Evolutionary conservation across 2,888 invertebrate species (phyloP).

Genomic region (Marronus borbonicus): DNA sequence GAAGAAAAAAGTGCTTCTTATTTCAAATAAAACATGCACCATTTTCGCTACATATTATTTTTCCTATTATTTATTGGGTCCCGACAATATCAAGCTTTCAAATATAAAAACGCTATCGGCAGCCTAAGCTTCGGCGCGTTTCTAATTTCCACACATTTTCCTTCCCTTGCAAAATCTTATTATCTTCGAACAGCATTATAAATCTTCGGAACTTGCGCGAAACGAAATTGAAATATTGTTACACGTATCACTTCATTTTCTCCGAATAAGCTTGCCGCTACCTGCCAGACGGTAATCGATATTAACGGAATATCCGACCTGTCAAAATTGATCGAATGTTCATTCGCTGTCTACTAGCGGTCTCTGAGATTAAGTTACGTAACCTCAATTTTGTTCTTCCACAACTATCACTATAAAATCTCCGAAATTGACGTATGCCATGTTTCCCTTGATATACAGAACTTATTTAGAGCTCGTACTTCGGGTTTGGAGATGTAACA

Average conservation of each 20-base stretch:
- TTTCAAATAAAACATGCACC: too few relatives aligned
- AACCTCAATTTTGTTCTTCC: conserved; percentile 23
- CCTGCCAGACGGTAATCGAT: conserved; percentile 27
- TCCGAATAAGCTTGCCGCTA: conserved; percentile 26
- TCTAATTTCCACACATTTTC: neutral
- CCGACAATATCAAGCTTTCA: neutral
- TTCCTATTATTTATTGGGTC: too few relatives aligned
- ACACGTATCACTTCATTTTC: conserved; percentile 27
- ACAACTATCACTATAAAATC: conserved; percentile 9
- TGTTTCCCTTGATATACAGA: neutral
- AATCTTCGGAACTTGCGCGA: neutral
- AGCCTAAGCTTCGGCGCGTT: neutral
- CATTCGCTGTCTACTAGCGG: conserved; percentile 11
- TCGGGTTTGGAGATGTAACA: too few relatives aligned
- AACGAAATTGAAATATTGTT: conserved; percentile 39
- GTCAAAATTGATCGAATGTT: conserved; percentile 37
- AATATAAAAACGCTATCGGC: neutral
- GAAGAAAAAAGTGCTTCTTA: too few relatives aligned
- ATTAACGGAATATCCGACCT: conserved; percentile 31
- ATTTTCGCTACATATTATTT: too few relatives aligned
- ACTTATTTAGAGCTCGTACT: neutral
- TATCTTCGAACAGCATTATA: conserved; percentile 18
- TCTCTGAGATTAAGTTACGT: conserved; percentile 28
- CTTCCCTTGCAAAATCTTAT: conserved; percentile 10
- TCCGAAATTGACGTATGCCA: conserved; percentile 23